Evolutionary conservation across 1,140 invertebrate species (phyloP), one percentile per base, ranked within the genome.

Genomic region (Scaptodrosophila lebanonensis): DNA sequence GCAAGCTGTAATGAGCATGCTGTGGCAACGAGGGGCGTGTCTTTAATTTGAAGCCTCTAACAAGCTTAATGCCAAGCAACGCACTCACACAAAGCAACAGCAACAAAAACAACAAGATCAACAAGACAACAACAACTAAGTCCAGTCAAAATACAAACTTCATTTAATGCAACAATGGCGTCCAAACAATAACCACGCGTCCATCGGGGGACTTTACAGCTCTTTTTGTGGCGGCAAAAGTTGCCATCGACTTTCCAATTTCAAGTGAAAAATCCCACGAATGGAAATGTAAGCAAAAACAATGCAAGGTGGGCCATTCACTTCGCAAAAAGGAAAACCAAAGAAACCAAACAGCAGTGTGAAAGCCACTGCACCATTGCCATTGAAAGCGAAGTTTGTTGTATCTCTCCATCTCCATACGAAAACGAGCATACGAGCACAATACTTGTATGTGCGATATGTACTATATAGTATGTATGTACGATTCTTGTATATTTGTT

Each of bases 201-300:
- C 18, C 2, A 62, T 50, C 63, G 32, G 51, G 39, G 73, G 67
- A 64, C 63, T 79, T 79, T 67, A n/a, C n/a, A n/a, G 57, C 73
- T 79, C 73, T 72, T 72, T 76, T 59, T 57, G 52, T 56, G 32
- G 33, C 13, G 20, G 13, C 42, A 53, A 54, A 42, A 36, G 36
- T 66, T 73, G 53, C 39, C 75, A 69, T 61, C 65, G 73, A 79
- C 75, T 79, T 79, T 79, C 75, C 69, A 79, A 79, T 79, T 79
- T 79, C 65, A 75, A 79, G 75, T 73, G 66, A 79, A 79, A 79
- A 79, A 79, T 79, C 61, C 73, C 69, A 76, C 75, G 75, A 79
- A 79, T 82, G 75, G 82, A 82, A 69, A 75, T 79, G 75, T 79
- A 82, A 79, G 82, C 75, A 79, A 79, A n/a, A 68, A 65, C 50